Evolutionary conservation across 2,888 invertebrate genomes (phyloP).

Genomic region (Zonitis immaculata): DNA sequence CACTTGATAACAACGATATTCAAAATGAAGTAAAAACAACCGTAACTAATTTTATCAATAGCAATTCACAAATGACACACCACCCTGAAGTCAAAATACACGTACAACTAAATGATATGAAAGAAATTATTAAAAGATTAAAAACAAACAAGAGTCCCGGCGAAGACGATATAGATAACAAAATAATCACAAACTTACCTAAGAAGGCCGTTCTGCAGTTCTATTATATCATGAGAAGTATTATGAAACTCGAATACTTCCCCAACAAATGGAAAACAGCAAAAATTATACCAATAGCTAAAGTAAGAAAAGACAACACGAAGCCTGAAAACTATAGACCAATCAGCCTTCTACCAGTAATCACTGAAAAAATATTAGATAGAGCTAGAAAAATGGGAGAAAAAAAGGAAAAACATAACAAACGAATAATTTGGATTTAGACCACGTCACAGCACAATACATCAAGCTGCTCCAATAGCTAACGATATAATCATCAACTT

Average conservation of each 20-base stretch:
- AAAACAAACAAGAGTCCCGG: not conserved
- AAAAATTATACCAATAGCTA: constrained; percentile 2
- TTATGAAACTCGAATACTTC: constrained; percentile 10
- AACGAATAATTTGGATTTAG: constrained; percentile 4
- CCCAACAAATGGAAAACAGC: constrained; percentile 7
- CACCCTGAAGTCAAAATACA: not conserved
- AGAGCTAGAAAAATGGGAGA: not conserved
- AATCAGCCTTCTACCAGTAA: constrained; percentile 15
- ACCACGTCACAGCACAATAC: not conserved
- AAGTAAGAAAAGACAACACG: constrained; percentile 14
- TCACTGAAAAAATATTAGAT: constrained; percentile 23
- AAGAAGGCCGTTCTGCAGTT: constrained; percentile 27
- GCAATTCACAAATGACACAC: not conserved
- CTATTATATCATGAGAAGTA: constrained; percentile 23
- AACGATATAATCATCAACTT: constrained; percentile 25
- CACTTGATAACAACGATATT: not conserved
- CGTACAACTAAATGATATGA: not conserved
- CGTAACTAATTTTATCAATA: not conserved
- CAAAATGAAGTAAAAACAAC: not conserved
- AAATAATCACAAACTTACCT: constrained; percentile 19
- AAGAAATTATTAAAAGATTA: not conserved
- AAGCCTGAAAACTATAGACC: constrained; percentile 20
- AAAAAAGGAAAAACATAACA: not conserved
- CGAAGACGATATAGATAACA: not conserved
- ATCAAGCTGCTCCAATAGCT: constrained; percentile 25